Percentiles rank a stretch among this genome's conserved stretches.
phyloP scores from a whole-genome alignment of 2,888 invertebrate genomes.

The Taphrorychus bicolor region DNA sequence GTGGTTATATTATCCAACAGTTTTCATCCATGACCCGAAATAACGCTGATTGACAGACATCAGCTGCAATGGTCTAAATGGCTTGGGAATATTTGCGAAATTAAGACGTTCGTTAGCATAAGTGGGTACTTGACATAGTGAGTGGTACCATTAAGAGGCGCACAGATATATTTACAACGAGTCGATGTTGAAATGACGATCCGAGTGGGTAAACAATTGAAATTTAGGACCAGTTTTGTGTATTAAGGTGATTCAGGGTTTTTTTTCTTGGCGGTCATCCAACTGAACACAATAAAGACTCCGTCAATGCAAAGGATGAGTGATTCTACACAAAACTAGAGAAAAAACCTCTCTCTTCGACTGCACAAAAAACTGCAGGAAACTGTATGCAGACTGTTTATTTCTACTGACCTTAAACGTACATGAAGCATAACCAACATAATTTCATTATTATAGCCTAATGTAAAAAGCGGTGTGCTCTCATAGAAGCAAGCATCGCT shows the following conservation, averaged over 20 bases:
- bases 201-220: too few species aligned
- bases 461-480: not conserved
- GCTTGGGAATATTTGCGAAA: not conserved
- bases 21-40: not conserved
- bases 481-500: not conserved
- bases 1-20: not conserved
- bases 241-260: too few species aligned
- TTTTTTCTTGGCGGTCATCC: too few species aligned
- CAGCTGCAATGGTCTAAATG: not conserved
- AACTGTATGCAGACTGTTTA: not conserved
- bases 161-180: not conserved
- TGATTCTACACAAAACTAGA: not conserved
- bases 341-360: not conserved
- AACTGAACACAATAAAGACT: not conserved
- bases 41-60: slow-evolving; percentile 2
- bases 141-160: not conserved
- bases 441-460: not conserved
- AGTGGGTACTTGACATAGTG: slow-evolving; percentile 4
- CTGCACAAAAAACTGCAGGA: not conserved
- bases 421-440: not conserved
- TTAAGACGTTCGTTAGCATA: not conserved
- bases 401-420: not conserved
- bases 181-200: not conserved
- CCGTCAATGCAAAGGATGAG: not conserved
- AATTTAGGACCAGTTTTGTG: too few species aligned